A percentile compares a stretch with the other conserved stretches of the same genome.
These are phyloP conservation scores for Torymus auratus DNA, from an alignment of 2,888 invertebrate species.

Conservation along the genomic window DNA sequence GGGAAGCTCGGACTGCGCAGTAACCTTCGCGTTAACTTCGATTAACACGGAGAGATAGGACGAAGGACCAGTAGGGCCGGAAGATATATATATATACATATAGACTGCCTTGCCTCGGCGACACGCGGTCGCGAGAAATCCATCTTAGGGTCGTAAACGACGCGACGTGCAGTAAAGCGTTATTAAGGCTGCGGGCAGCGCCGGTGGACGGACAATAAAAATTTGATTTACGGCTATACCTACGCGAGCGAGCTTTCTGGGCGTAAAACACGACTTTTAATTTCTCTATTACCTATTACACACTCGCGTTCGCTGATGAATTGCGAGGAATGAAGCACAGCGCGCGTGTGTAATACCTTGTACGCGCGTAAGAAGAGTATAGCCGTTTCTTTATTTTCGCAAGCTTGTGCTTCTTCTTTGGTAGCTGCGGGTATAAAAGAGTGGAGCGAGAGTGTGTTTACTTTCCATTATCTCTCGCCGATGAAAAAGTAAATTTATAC, in stretches of 20 bases:
- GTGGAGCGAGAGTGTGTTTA: constrained; percentile 31
- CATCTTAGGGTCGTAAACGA: constrained; percentile 34
- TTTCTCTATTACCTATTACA: constrained; percentile 16
- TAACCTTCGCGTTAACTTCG: constrained; percentile 34
- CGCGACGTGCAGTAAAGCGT: constrained; percentile 1
- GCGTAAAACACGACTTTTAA: constrained; percentile 11
- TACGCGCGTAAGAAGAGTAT: not conserved
- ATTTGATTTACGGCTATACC: constrained; percentile 28
- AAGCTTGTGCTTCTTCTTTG: constrained; percentile 23
- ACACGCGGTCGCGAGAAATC: constrained; percentile 21
- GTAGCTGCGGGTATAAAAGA: not conserved
- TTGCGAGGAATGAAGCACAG: constrained; percentile 3
- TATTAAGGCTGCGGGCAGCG: constrained; percentile 12
- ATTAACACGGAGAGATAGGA: constrained; percentile 22
- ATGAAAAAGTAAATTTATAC: constrained; percentile 35
- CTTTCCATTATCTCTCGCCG: constrained; percentile 31
- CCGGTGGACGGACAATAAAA: constrained; percentile 14
- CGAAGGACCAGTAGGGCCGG: not conserved
- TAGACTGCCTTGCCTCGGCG: too few species aligned
- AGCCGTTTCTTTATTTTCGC: constrained; percentile 11
- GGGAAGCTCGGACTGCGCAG: too few species aligned
- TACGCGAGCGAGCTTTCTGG: not conserved
- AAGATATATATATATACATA: not conserved
- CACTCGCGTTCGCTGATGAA: not conserved
- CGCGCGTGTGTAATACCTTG: not conserved